Evolutionary conservation across 2,797 vertebrate species (phyloP), one percentile per base, ranked within the genome.

Genomic region (Amblyopsis hoosieri): DNA sequence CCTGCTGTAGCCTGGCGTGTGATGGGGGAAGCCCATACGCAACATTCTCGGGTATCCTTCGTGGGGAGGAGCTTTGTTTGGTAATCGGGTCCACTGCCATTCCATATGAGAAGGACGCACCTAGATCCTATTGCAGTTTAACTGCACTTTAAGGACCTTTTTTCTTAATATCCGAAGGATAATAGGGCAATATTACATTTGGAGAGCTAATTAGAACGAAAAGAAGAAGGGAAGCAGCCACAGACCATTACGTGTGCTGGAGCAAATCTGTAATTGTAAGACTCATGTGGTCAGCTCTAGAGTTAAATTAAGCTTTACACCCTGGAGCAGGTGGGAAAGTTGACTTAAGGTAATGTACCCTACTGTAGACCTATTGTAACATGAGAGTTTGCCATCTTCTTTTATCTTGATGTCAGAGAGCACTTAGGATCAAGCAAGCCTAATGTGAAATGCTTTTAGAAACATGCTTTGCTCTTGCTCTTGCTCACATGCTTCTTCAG

Each of bases 11-110:
- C 57, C 3, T 45, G 23, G 53, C 81, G 76, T 31, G 61, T 84
- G 82, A 75, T 42, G 60, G 72, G 82, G 85, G 78, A 78, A 83
- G 75, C 71, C 84, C 78, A 33, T 65, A 85, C 3, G 75, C 58
- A 76, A 60, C 60, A 69, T 81, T 74, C 73, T 69, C 52, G 54
- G 80, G 70, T 77, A 86, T 83, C 67, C 72, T 76, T 76, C 7
- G 7, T 57, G 46, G 77, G 72, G 72, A 58, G 67, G 53, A 15
- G 62, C 12, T 17, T 13, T 8, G 17, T 3, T n/a, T 14, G 6
- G 61, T 55, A 51, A 54, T 69, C 8, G 29, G 68, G 55, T 45
- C 68, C 62, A 23, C 57, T 4, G 4, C 3, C 33, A 12, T 52
- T 48, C 42, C 37, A 62, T 19, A 33, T 53, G 55, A 75, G 54